Percentiles rank a stretch among this genome's conserved stretches.
Conservation (phyloP, 1,140 invertebrate species). For the Zelostemma sp. region DNA sequence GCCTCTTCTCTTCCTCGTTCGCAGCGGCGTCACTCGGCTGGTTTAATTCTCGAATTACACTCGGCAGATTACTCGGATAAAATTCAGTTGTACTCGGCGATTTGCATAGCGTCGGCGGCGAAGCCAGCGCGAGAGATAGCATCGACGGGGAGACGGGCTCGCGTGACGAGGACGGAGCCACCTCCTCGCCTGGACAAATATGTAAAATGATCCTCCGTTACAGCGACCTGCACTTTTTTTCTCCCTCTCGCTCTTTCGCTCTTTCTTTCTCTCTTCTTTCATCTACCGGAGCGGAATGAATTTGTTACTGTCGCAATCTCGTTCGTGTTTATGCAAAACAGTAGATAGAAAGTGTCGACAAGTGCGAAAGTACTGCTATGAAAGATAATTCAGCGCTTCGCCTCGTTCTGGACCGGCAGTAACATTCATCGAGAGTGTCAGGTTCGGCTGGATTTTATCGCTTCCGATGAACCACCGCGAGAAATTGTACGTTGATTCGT, state of each 20-base stretch:
- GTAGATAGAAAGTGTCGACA: background rate
- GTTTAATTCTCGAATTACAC: constrained; percentile 60
- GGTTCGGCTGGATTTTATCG: too few relatives aligned
- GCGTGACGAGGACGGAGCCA: constrained; percentile 10
- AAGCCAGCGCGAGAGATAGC: constrained; percentile 7
- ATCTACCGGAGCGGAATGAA: constrained; percentile 11
- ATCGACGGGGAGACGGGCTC: constrained; percentile 8
- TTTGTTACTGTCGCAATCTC: constrained; percentile 16
- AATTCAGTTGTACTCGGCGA: constrained; percentile 55
- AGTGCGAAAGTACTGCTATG: constrained; percentile 7
- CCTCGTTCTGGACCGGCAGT: background rate
- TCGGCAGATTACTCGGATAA: constrained; percentile 62
- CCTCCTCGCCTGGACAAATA: constrained; percentile 12
- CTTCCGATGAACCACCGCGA: too few relatives aligned
- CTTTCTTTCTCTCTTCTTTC: background rate
- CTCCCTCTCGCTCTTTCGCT: constrained; percentile 6
- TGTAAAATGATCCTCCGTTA: constrained; percentile 11
- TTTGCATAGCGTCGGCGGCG: constrained; percentile 54
- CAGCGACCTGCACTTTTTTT: constrained; percentile 1
- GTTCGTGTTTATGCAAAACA: constrained; percentile 22
- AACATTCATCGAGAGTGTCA: background rate
- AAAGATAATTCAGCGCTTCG: constrained; percentile 4
- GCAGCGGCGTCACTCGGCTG: constrained; percentile 22
- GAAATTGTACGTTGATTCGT: too few relatives aligned
- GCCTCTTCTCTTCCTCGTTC: constrained; percentile 18